Conservation (phyloP, 1,140 invertebrate species). For the Neodiprion virginianus region DNA sequence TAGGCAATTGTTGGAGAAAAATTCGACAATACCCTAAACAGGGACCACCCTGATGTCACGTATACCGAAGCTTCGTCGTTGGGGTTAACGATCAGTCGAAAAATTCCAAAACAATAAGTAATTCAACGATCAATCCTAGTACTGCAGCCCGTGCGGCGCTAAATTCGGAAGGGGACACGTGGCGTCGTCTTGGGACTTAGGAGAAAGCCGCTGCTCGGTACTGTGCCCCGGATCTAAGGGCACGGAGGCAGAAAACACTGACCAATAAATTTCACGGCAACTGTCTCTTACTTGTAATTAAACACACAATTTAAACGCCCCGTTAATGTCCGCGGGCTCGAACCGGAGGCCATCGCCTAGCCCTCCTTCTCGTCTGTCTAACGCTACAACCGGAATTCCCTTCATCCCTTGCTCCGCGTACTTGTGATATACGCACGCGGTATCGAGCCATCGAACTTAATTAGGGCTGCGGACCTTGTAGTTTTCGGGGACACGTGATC, state of each 20-base stretch:
- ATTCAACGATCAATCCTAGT: too few relatives aligned
- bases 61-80: too few relatives aligned
- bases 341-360: constrained; percentile 7
- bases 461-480: too few relatives aligned
- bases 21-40: too few relatives aligned
- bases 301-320: constrained; percentile 59
- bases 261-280: constrained; percentile 56
- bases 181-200: not conserved
- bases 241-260: constrained; percentile 47
- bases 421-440: too few relatives aligned
- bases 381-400: not conserved
- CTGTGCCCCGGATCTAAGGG: not conserved
- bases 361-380: not conserved
- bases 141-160: not conserved
- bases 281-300: constrained; percentile 61
- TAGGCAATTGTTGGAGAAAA: too few relatives aligned
- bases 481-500: too few relatives aligned
- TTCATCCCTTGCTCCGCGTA: too few relatives aligned
- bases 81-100: too few relatives aligned
- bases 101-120: too few relatives aligned
- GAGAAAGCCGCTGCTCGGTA: not conserved
- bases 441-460: too few relatives aligned
- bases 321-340: constrained; percentile 50
- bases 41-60: too few relatives aligned
- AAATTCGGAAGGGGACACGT: not conserved